phyloP scores from a whole-genome alignment of 2,113 vertebrate genomes.

The Conger conger region DNA sequence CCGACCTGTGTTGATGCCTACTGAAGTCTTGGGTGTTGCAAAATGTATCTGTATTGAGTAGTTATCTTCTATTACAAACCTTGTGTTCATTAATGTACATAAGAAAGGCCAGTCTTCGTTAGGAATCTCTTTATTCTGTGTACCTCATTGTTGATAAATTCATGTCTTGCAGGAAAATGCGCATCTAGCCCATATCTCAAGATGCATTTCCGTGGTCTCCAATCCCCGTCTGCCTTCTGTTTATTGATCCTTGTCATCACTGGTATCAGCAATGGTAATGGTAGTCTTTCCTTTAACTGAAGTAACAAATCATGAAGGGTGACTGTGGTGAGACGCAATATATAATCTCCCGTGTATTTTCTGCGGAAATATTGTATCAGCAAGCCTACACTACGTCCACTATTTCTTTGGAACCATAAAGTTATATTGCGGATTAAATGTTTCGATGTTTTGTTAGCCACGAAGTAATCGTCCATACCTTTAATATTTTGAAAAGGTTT shows the following conservation, averaged over 20 bases:
- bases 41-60: background rate
- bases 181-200: conserved; percentile 20
- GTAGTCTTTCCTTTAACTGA: background rate
- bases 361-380: background rate
- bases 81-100: background rate
- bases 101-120: background rate
- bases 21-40: background rate
- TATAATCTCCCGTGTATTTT: background rate
- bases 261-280: conserved; percentile 70
- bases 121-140: background rate
- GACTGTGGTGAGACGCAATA: background rate
- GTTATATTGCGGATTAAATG: background rate
- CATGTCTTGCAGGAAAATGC: conserved; percentile 48
- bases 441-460: background rate
- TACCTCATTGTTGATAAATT: conserved; percentile 23
- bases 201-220: conserved; percentile 37
- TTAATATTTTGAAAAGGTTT: conserved; percentile 57
- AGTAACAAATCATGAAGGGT: background rate
- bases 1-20: conserved; percentile 14
- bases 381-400: background rate
- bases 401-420: background rate
- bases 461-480: background rate
- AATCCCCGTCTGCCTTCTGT: conserved; percentile 51
- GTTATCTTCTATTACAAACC: background rate
- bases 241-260: conserved; percentile 59